Evolutionary conservation across 1,140 invertebrate genomes (phyloP).

Genomic region (Samia ricini): DNA sequence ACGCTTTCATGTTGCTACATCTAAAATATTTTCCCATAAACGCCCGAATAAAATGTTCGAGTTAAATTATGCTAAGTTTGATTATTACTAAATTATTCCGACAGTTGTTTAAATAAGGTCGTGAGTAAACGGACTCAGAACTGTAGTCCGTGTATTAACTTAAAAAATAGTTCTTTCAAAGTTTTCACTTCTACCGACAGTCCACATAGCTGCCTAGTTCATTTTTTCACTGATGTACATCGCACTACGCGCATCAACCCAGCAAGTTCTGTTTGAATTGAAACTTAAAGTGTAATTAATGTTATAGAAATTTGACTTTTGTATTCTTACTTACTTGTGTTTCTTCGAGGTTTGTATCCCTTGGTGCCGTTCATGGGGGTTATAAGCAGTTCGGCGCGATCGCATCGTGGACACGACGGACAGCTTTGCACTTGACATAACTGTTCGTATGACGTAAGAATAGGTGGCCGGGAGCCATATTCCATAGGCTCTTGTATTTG

Average conservation of each 20-base stretch:
- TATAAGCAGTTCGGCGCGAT: slow-evolving; percentile 72
- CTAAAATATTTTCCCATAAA: too few species aligned
- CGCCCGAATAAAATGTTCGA: too few species aligned
- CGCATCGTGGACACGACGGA: slow-evolving; percentile 80
- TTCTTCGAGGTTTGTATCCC: slow-evolving; percentile 48
- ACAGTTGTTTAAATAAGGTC: too few species aligned
- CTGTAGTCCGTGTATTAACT: too few species aligned
- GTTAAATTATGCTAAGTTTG: too few species aligned
- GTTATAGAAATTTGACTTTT: neutral
- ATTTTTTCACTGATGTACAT: neutral
- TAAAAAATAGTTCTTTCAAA: too few species aligned
- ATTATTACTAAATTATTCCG: too few species aligned
- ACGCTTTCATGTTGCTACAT: too few species aligned
- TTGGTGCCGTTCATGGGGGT: slow-evolving; percentile 53
- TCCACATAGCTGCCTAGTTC: too few species aligned
- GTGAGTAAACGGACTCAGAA: too few species aligned
- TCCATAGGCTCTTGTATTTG: slow-evolving; percentile 57
- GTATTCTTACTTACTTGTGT: slow-evolving; percentile 46
- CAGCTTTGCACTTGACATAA: slow-evolving; percentile 81
- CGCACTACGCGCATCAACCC: neutral
- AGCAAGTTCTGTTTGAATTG: neutral
- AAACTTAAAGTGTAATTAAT: neutral
- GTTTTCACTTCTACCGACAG: too few species aligned
- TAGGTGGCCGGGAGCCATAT: slow-evolving; percentile 79
- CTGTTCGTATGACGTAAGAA: slow-evolving; percentile 78